These are phyloP conservation scores for Sebastes minor DNA, from an alignment of 2,797 vertebrate species.

Conservation along the genomic window DNA sequence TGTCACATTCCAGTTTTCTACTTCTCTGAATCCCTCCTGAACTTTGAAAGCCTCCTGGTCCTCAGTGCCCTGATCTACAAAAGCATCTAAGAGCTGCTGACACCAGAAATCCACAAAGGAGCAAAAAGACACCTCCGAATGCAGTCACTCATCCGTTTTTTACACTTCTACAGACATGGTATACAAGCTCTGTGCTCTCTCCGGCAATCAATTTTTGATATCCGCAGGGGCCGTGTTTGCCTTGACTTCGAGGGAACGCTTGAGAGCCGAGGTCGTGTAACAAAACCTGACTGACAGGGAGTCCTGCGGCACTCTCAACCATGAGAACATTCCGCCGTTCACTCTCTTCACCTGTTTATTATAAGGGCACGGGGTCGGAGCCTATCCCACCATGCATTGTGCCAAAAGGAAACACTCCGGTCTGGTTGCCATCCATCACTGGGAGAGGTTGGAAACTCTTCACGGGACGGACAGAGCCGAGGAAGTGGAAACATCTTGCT, in stretches of 20 bases:
- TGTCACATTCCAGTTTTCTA: neutral
- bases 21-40: neutral
- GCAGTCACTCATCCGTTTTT: constrained; percentile 5
- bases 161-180: neutral
- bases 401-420: constrained; percentile 29
- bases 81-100: neutral
- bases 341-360: constrained; percentile 42
- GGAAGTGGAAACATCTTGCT: constrained; percentile 21
- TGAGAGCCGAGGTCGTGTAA: constrained; percentile 15
- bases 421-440: constrained; percentile 9
- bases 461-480: neutral
- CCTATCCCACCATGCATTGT: constrained; percentile 28
- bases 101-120: constrained; percentile 11
- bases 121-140: constrained; percentile 3
- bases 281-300: constrained; percentile 25
- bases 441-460: neutral
- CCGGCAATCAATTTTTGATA: constrained; percentile 23
- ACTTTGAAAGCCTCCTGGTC: neutral
- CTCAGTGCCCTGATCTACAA: neutral
- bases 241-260: constrained; percentile 12
- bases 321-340: constrained; percentile 23
- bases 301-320: constrained; percentile 3
- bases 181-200: constrained; percentile 7
- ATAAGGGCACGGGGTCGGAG: constrained; percentile 22
- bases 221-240: constrained; percentile 23